Conservation (phyloP, 1,140 invertebrate genomes). For the Cotesia vestalis region DNA sequence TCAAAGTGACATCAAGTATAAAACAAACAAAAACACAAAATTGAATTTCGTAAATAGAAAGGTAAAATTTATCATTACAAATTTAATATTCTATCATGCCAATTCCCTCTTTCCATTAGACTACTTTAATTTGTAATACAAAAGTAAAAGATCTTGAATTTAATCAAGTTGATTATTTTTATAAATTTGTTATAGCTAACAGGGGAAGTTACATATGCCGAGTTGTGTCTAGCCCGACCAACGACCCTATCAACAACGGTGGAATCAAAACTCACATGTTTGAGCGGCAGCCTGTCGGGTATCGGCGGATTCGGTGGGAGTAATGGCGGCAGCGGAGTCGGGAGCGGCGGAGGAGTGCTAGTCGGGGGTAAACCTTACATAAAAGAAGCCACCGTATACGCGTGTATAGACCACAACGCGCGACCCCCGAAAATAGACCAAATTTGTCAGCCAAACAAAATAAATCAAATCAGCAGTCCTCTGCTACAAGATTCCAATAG, state of each 20-base stretch:
- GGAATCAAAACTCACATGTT: constrained; percentile 60
- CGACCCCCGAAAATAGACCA: constrained; percentile 57
- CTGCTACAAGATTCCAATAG: constrained; percentile 50
- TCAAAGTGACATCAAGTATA: too few species aligned
- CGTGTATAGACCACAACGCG: constrained; percentile 74
- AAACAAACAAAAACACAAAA: too few species aligned
- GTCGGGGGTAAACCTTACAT: constrained; percentile 59
- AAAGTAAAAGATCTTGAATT: not conserved
- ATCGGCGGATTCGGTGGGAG: constrained; percentile 47
- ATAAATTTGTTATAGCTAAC: constrained; percentile 53
- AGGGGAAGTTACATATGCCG: constrained; percentile 78
- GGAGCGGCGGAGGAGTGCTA: constrained; percentile 52
- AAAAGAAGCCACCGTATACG: constrained; percentile 72
- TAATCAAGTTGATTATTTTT: not conserved
- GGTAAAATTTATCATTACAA: too few species aligned
- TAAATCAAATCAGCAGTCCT: constrained; percentile 7
- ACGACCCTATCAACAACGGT: constrained; percentile 64
- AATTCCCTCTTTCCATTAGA: too few species aligned
- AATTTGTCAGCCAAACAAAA: constrained; percentile 40
- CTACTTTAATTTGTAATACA: too few species aligned
- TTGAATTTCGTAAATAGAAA: too few species aligned
- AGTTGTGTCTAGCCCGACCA: constrained; percentile 70
- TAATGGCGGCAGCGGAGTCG: constrained; percentile 49
- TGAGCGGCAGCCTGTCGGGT: constrained; percentile 42
- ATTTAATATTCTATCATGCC: too few species aligned